Evolutionary conservation across 2,797 vertebrate genomes (phyloP).

Genomic region (Pristis pectinata): DNA sequence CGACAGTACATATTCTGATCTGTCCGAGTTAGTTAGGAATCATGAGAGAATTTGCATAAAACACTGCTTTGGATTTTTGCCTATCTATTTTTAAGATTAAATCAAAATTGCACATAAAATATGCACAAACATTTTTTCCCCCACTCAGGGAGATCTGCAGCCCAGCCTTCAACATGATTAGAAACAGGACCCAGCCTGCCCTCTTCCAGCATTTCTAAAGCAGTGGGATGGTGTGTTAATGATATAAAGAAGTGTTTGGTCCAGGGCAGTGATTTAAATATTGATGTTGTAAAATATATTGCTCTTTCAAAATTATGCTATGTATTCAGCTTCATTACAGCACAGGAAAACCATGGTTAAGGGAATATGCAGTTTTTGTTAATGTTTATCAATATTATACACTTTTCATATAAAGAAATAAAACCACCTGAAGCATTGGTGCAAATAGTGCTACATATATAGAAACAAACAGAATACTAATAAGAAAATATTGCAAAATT

Average conservation of each 20-base stretch:
- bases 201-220: not conserved
- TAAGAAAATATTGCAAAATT: not conserved
- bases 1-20: not conserved
- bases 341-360: not conserved
- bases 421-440: not conserved
- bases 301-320: not conserved
- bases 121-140: slow-evolving; percentile 3
- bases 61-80: not conserved
- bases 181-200: not conserved
- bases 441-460: not conserved
- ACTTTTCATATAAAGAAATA: not conserved
- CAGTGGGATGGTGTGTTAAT: not conserved
- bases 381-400: not conserved
- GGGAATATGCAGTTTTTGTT: not conserved
- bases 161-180: slow-evolving; percentile 3
- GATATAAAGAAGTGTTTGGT: not conserved
- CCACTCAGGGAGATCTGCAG: not conserved
- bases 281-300: not conserved
- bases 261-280: not conserved
- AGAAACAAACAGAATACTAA: not conserved
- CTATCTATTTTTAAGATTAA: slow-evolving; percentile 35
- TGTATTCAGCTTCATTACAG: not conserved
- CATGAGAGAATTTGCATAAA: not conserved
- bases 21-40: not conserved
- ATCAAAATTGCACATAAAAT: slow-evolving; percentile 16